Base-by-base conservation (phyloP, 1,140 invertebrate species). In the Stegodyphus mimosarum region DNA sequence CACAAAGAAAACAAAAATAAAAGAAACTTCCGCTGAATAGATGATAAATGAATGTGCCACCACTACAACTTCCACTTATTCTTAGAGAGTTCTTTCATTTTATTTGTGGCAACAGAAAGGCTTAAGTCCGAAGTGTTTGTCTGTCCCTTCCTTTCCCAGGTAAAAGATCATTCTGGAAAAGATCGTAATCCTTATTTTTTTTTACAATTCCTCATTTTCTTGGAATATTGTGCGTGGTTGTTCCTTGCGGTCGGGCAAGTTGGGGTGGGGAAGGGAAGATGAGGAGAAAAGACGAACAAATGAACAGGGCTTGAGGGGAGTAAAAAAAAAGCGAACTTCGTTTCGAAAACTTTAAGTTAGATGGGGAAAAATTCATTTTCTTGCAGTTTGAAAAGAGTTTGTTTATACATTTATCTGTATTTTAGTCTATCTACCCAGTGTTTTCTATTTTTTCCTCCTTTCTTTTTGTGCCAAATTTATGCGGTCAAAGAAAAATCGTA, bases 1-100 rank as follows among this genome's bases (percentile, higher is more conserved):
- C 33, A 49, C n/a, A n/a, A 63, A 53, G 50, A 50, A 78, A 69
- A 52, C 60, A 69, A 52, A 52, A 11, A 49, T 49, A n/a, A 18
- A 60, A 60, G 15, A 60, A 60, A 13, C 49, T n/a, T 50, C 33
- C 76, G 13, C 64, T 78, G 76, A 78, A 69, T 78, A 64, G 76
- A 78, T 78, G 76, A 78, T 78, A 78, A 78, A 78, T 78, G 76
- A 78, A 78, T 69, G 76, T 69, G 76, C 66, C 66, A 78, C 64
- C 66, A 78, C 76, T 78, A 78, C 76, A 78, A 78, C 76, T 78
- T 78, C 76, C 76, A 78, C 76, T 78, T 78, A 78, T 69, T 78
- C 76, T 53, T 55, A 64, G 63, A 50, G 52, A 55, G 67, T 78
- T 49, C 66, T 78, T 78, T 69, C 74, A 63, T 76, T 78, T 78